Percentiles rank a stretch among this genome's conserved stretches.
Evolutionary conservation across 2,888 invertebrate species (phyloP).

Genomic region (Stenotaenia linearis): DNA sequence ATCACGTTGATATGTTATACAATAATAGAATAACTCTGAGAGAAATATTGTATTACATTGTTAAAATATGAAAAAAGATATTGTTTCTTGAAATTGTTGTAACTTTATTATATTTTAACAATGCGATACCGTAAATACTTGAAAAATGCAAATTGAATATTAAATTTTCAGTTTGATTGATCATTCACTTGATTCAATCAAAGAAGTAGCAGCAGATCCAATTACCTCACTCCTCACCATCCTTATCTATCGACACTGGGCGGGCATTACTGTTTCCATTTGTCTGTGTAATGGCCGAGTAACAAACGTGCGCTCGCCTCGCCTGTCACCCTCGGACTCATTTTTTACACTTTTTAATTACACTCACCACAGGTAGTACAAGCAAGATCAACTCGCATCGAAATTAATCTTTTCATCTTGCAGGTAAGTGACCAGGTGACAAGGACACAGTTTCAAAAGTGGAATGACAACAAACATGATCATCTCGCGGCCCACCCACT

Average conservation of each 20-base stretch:
- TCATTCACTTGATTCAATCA: neutral
- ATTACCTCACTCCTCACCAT: neutral
- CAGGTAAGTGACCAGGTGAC: constrained; percentile 21
- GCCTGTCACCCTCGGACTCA: constrained; percentile 5
- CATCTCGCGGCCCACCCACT: neutral
- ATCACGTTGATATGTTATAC: no score
- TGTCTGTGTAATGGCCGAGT: neutral
- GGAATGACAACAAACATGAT: constrained; percentile 23
- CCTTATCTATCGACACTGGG: constrained; percentile 3
- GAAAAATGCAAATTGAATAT: no score
- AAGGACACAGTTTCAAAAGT: constrained; percentile 12
- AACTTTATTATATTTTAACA: no score
- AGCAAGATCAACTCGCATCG: constrained; percentile 8
- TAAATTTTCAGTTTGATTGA: no score
- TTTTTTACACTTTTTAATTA: constrained; percentile 26
- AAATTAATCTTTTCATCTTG: constrained; percentile 24
- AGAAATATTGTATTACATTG: no score
- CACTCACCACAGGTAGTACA: constrained; percentile 24
- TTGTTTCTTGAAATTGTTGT: no score
- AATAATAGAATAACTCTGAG: no score
- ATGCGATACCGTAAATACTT: no score
- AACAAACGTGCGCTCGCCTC: neutral
- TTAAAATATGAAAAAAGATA: no score
- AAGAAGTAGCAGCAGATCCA: neutral
- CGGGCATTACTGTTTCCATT: neutral